phyloP scores from a whole-genome alignment of 2,888 invertebrate genomes.

The Hybos culiciformis region DNA sequence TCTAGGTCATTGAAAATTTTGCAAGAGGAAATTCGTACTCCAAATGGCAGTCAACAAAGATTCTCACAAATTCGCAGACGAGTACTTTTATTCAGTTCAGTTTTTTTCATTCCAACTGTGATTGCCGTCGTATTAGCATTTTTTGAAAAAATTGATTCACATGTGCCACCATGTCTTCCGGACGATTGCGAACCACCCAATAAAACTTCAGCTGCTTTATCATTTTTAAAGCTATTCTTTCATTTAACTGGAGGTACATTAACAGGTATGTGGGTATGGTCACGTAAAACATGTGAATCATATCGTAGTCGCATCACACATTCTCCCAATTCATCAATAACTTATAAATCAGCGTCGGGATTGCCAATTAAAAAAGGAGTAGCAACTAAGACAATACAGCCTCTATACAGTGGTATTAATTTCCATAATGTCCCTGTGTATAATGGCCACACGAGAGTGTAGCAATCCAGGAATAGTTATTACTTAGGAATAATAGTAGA shows the following conservation, averaged over 20 bases:
- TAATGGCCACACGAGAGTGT: conserved; percentile 27
- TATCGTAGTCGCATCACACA: conserved; percentile 29
- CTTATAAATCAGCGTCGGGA: conserved; percentile 21
- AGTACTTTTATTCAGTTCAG: conserved; percentile 29
- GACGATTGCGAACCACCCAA: conserved; percentile 27
- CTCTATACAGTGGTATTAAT: conserved; percentile 33
- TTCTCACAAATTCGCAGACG: conserved; percentile 33
- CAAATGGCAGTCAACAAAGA: conserved; percentile 25
- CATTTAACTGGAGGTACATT: conserved; percentile 31
- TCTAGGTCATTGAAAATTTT: conserved; percentile 28
- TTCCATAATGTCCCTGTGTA: conserved; percentile 34
- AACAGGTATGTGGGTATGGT: conserved; percentile 36
- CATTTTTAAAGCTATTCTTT: conserved; percentile 27
- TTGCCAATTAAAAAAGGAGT: conserved; percentile 26
- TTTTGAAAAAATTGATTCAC: conserved; percentile 26
- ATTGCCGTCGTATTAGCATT: conserved; percentile 26
- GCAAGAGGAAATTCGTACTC: conserved; percentile 25
- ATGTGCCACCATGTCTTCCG: conserved; percentile 26
- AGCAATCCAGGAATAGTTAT: too few relatives aligned
- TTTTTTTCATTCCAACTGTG: conserved; percentile 31
- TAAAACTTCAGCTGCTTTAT: conserved; percentile 24
- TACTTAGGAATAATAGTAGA: too few relatives aligned
- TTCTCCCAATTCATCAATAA: conserved; percentile 21
- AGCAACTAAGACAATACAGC: conserved; percentile 20
- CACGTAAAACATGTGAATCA: conserved; percentile 34